Evolutionary conservation across 2,113 vertebrate genomes (phyloP), one percentile per base, ranked within the genome.

Genomic region (Spea bombifrons): DNA sequence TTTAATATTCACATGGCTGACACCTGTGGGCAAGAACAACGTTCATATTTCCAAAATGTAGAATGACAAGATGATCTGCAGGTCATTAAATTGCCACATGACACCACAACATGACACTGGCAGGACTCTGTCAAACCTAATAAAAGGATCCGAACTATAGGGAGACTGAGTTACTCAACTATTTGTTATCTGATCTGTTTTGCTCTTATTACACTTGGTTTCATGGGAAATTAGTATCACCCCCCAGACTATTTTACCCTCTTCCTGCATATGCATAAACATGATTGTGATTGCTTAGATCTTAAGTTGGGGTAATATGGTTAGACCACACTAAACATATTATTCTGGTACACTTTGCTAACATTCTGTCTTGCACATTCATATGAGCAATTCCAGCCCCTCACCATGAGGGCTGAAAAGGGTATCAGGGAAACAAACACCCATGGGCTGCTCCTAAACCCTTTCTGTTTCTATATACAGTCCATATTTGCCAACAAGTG

Each of bases 111-210:
- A 13, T 43, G 10, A 44, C 7, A 9, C 0, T 17, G 65, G 71
- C 68, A 13, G 6, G 0, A 1, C 17, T 15, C 0, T 45, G 71
- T 71, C 67, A 44, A 64, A 43, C 70, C 43, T 66, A 30, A 44
- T 9, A 66, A 6, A 55, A 74, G 16, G 30, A 55, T 9, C 3
- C 5, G 59, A 46, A 59, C 69, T 71, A 0, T 30, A 68, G 47
- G 12, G 48, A 61, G 52, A 46, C 2, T 8, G 6, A 0, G 50
- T 75, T 7, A 47, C 76, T 59, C 50, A 67, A 57, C 43, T 74
- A 74, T 74, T 68, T 68, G 71, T 74, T 66, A 80, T 74, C 44
- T 68, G 78, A 80, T 80, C 55, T 72, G 52, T 52, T 80, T 67
- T 73, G n/a, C 52, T 69, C 12, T 8, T 74, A 80, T 74, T 80